Evolutionary conservation across 2,888 invertebrate genomes (phyloP).

Genomic region (Tenthredo amoena): DNA sequence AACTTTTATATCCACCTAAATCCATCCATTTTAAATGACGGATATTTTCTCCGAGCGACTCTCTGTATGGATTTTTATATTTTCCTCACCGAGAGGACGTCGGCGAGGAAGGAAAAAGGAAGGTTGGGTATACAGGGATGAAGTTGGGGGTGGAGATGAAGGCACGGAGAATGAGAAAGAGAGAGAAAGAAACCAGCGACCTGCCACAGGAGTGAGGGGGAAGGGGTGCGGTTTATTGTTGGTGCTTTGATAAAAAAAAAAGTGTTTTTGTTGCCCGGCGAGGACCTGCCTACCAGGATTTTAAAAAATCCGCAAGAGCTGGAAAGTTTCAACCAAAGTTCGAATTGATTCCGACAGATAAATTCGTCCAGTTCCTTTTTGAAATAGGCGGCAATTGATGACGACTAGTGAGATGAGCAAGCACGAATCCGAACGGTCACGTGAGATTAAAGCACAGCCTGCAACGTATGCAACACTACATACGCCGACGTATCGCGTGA

Average conservation of each 20-base stretch:
- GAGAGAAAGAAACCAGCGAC: conserved; percentile 59
- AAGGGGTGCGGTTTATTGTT: conserved; percentile 48
- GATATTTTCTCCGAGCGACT: conserved; percentile 74
- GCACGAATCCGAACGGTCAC: background rate
- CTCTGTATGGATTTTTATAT: conserved; percentile 73
- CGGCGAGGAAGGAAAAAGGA: conserved; percentile 59
- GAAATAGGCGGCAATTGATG: background rate
- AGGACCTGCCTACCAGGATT: background rate
- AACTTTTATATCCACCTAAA: conserved; percentile 76
- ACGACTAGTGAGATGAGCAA: background rate
- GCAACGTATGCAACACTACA: conserved; percentile 25
- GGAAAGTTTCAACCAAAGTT: background rate
- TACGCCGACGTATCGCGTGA: conserved; percentile 9
- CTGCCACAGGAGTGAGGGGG: background rate
- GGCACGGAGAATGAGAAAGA: conserved; percentile 56
- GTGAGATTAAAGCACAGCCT: conserved; percentile 4
- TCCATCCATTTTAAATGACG: conserved; percentile 77
- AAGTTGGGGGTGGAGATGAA: conserved; percentile 52
- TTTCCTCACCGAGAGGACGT: conserved; percentile 55
- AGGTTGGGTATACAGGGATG: conserved; percentile 51
- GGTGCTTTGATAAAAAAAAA: conserved; percentile 25
- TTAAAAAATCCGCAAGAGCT: background rate
- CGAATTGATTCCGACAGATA: background rate
- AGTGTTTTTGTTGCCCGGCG: conserved; percentile 17
- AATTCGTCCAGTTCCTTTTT: background rate